Evolutionary conservation across 2,888 invertebrate species (phyloP), one percentile per base, ranked within the genome.

Genomic region (Polydrusus tereticollis): DNA sequence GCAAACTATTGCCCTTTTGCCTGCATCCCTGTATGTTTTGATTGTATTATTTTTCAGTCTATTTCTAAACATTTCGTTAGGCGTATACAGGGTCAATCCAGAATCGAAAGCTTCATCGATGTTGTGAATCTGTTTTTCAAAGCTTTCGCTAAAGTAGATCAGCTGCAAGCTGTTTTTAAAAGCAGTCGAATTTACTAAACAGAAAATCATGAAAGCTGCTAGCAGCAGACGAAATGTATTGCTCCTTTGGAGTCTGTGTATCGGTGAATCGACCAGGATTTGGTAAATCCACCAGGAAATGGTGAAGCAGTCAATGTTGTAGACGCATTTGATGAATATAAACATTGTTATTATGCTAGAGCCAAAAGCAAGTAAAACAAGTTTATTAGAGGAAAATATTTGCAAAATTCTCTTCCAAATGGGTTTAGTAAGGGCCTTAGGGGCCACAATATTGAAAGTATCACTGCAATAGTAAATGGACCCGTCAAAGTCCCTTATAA

Each of bases 261-360:
- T 21, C 6, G 66, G 7, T 1, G 57, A 26, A 16, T 66, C 66
- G 16, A 52, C 20, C n/a, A 33, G 12, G 1, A 57, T 58, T 41
- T 66, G 66, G 18, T 43, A 66, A 26, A 66, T 7, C 66, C 66
- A 66, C 18, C 7, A 20, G 10, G 12, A 8, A 20, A n/a, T n/a
- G 7, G 47, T 62, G 5, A n/a, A 12, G 1, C 6, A 20, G 10
- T 20, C 2, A n/a, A 45, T 20, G 0, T 62, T 33, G 20, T 62
- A 47, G 36, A 47, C 29, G 21, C 47, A 33, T 10, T 21, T 6
- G 5, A 33, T n/a, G n/a, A 62, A 47, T 14, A 62, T 29, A 10
- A 20, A 0, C 10, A 26, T 29, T 0, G 8, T 12, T 14, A 47
- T 8, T 10, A 45, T 18, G 8, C 45, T 20, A 10, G 12, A 23